Evolutionary conservation across 2,797 vertebrate genomes (phyloP).

Genomic region (Rallus crepitans): DNA sequence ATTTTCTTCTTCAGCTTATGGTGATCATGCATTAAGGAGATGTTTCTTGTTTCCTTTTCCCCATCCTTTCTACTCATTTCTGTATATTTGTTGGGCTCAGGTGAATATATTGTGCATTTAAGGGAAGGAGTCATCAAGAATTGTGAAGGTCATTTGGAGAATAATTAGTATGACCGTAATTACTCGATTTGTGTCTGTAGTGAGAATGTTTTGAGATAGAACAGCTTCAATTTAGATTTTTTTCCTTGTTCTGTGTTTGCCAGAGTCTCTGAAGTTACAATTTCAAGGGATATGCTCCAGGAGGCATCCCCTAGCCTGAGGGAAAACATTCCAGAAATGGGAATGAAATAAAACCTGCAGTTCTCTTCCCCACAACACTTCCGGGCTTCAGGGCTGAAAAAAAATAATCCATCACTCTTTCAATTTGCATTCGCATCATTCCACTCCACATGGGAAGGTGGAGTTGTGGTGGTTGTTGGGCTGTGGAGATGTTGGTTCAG

Average conservation of each 20-base stretch:
- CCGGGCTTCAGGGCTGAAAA: background rate
- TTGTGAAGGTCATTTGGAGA: background rate
- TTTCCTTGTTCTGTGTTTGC: background rate
- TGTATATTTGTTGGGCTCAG: background rate
- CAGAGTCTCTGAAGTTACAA: background rate
- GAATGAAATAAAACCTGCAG: background rate
- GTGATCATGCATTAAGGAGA: background rate
- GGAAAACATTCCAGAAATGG: background rate
- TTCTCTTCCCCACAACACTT: background rate
- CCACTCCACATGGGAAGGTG: background rate
- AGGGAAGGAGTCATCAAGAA: background rate
- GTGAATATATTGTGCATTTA: background rate
- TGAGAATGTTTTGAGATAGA: background rate
- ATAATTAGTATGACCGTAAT: background rate
- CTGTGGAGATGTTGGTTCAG: background rate
- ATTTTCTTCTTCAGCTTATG: background rate
- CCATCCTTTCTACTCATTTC: background rate
- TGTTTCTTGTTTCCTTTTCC: background rate
- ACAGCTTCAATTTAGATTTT: background rate
- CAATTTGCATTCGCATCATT: background rate
- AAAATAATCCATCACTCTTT: background rate
- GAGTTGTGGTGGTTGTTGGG: background rate
- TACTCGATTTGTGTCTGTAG: background rate
- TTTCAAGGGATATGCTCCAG: background rate
- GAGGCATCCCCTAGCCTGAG: background rate